Percentiles rank a stretch among this genome's conserved stretches.
phyloP scores from a whole-genome alignment of 1,140 invertebrate genomes.

The Linepithema humile region DNA sequence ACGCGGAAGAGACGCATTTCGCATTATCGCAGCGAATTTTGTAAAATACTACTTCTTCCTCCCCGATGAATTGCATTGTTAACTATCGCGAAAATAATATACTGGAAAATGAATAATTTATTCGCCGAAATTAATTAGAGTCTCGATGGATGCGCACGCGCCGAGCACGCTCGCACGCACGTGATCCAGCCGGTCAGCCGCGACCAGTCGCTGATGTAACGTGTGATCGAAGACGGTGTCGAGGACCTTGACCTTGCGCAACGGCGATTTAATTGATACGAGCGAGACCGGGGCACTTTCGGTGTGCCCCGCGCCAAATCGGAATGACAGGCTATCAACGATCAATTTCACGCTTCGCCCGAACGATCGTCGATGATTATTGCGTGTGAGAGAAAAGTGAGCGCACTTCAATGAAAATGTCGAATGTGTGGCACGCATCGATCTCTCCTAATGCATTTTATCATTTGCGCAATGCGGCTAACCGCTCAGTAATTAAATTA shows the following conservation, averaged over 20 bases:
- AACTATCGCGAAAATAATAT: neutral
- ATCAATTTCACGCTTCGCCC: constrained; percentile 43
- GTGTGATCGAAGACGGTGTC: constrained; percentile 21
- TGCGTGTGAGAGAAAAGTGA: neutral
- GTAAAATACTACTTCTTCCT: too few relatives aligned
- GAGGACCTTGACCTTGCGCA: constrained; percentile 76
- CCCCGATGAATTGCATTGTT: too few relatives aligned
- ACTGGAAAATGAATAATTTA: neutral
- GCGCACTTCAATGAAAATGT: constrained; percentile 6
- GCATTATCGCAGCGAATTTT: neutral
- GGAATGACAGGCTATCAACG: constrained; percentile 50
- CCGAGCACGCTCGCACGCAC: neutral
- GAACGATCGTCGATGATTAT: constrained; percentile 30
- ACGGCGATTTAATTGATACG: constrained; percentile 74
- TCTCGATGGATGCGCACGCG: neutral
- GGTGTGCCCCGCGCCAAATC: neutral
- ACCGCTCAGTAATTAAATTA: neutral
- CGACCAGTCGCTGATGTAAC: constrained; percentile 74
- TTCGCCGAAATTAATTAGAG: neutral
- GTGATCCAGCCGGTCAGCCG: constrained; percentile 6
- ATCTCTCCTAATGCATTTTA: neutral
- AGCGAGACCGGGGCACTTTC: constrained; percentile 19
- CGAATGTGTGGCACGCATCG: neutral
- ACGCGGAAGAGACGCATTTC: too few relatives aligned
- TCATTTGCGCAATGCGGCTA: neutral